Base-by-base conservation (phyloP, 2,888 invertebrate species). In the Lissonota sp. region DNA sequence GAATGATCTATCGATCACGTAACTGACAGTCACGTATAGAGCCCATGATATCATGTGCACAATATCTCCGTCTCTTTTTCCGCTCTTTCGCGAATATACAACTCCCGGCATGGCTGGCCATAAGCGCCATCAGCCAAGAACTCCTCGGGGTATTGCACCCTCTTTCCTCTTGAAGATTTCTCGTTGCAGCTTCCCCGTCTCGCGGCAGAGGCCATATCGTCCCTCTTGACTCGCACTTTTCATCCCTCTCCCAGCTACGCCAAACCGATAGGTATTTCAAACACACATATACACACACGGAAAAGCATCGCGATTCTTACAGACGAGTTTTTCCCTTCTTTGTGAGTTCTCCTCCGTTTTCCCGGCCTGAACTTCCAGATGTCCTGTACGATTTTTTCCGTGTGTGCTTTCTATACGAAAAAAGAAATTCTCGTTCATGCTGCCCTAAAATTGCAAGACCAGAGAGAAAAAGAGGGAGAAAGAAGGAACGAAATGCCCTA, bases 1-100 rank as follows among this genome's bases (percentile, higher is more conserved):
- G 72, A 80, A 84, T 83, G 87, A 87, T 86, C 86, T 83, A 87
- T 87, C 85, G 86, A 88, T 87, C 86, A 71, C 72, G 79, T 84
- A 85, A 84, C 81, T 81, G 82, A 83, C 82, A 85, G 85, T 84
- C 87, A 87, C 87, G 86, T 88, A 84, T 83, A 71, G 72, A 63
- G 80, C 73, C 49, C 57, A 55, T 62, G 60, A 63, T 70, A 51
- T 73, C 26, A 26, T 26, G 26, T 26, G 26, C 26, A 26, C 26
- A 26, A 26, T 85, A 58, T 39, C 16, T 63, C 46, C 67, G 37
- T 67, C 60, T 70, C 70, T 37, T 57, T 72, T 40, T 72, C 71
- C 51, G 8, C 58, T 67, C 67, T 40, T 37, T 75, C 66, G 46
- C 57, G 51, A 37, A 57, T 70, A 77, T 82, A 79, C 26, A 79